phyloP scores from a whole-genome alignment of 2,113 vertebrate genomes.

The Cephalophus harveyi region DNA sequence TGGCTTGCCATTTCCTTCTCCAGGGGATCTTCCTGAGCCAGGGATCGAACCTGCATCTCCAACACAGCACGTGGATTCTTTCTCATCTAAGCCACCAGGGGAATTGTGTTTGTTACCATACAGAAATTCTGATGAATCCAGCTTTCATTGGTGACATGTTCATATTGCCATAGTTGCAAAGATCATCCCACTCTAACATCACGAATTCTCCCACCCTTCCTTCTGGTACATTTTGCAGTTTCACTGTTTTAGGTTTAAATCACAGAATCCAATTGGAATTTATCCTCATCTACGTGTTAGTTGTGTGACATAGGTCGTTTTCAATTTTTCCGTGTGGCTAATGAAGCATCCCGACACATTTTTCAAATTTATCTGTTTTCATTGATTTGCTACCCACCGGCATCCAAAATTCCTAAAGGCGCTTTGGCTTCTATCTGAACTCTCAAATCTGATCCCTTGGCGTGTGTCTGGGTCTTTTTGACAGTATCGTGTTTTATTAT shows the following conservation, averaged over 20 bases:
- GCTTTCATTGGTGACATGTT: no score
- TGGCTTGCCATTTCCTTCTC: background rate
- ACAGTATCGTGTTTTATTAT: background rate
- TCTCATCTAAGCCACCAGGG: background rate
- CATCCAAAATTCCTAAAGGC: background rate
- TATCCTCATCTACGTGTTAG: background rate
- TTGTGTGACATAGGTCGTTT: background rate
- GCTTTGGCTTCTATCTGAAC: background rate
- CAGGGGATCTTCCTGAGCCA: background rate
- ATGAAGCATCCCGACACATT: background rate
- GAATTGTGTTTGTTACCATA: background rate
- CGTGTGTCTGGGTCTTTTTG: background rate
- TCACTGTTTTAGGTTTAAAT: background rate
- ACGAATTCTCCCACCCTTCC: background rate
- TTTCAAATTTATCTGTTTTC: background rate
- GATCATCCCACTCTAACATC: background rate
- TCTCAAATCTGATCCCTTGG: no score
- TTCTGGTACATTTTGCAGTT: background rate
- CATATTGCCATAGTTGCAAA: background rate
- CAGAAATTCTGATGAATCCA: background rate
- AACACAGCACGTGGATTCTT: background rate
- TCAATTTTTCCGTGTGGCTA: background rate
- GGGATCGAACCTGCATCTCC: rapidly evolving
- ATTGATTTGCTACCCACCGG: no score
- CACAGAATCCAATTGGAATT: background rate